These are phyloP conservation scores for Myopa testacea DNA, from an alignment of 2,888 invertebrate species.

Conservation along the genomic window DNA sequence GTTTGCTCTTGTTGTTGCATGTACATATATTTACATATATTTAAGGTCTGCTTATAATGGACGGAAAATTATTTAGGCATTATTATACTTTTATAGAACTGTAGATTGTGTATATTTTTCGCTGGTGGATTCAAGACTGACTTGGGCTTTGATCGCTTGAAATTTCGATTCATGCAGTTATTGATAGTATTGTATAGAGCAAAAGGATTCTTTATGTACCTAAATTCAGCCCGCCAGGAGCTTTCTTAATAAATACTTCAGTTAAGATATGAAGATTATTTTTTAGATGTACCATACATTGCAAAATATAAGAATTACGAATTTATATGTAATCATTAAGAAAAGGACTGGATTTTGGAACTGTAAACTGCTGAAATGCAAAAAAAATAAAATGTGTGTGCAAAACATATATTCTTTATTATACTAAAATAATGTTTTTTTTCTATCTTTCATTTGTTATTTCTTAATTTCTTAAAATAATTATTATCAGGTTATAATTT, in stretches of 20 bases:
- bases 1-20: conserved; percentile 46
- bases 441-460: no score
- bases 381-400: background rate
- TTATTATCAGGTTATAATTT: no score
- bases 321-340: no score
- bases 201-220: no score
- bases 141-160: conserved; percentile 3
- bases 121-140: conserved; percentile 11
- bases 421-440: no score
- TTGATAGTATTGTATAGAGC: background rate
- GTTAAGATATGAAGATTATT: no score
- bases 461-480: no score
- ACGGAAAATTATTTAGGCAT: conserved; percentile 68
- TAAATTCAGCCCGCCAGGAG: no score
- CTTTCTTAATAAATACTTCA: no score
- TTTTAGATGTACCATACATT: no score
- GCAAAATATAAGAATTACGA: no score
- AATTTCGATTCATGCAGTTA: background rate
- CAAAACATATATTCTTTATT: background rate
- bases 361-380: background rate
- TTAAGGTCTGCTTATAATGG: conserved; percentile 69
- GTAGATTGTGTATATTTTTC: conserved; percentile 40
- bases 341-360: conserved; percentile 10
- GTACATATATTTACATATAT: conserved; percentile 50
- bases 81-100: conserved; percentile 45